Evolutionary conservation across 2,113 vertebrate genomes (phyloP).

Genomic region (Rafetus swinhoei): DNA sequence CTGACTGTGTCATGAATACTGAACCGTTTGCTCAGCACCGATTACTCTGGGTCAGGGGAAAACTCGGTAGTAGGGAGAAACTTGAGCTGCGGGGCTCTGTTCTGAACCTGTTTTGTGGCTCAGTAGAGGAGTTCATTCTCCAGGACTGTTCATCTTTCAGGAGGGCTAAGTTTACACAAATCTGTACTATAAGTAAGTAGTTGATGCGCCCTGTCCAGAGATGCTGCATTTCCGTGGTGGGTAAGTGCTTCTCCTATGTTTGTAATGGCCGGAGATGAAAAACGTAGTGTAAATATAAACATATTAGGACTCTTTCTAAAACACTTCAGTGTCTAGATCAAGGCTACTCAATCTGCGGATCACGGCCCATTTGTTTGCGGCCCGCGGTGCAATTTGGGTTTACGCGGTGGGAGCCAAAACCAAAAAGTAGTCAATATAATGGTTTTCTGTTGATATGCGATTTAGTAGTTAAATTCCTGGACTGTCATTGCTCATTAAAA

Average conservation of each 20-base stretch:
- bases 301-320: conserved; percentile 20
- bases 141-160: background rate
- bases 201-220: background rate
- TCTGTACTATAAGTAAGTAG: background rate
- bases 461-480: no score
- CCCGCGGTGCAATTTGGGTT: no score
- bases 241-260: background rate
- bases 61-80: background rate
- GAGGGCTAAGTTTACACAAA: background rate
- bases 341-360: no score
- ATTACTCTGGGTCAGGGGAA: background rate
- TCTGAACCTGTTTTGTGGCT: background rate
- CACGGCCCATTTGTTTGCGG: no score
- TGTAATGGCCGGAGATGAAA: background rate
- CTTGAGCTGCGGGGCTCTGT: background rate
- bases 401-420: no score
- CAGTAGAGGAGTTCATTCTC: background rate
- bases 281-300: background rate
- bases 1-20: background rate
- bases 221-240: background rate
- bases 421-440: no score
- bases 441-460: no score
- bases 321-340: conserved; percentile 27
- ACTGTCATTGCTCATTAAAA: no score
- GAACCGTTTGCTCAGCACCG: background rate